Evolutionary conservation across 1,140 invertebrate genomes (phyloP), one percentile per base, ranked within the genome.

Genomic region (Drosophila pallidifrons): DNA sequence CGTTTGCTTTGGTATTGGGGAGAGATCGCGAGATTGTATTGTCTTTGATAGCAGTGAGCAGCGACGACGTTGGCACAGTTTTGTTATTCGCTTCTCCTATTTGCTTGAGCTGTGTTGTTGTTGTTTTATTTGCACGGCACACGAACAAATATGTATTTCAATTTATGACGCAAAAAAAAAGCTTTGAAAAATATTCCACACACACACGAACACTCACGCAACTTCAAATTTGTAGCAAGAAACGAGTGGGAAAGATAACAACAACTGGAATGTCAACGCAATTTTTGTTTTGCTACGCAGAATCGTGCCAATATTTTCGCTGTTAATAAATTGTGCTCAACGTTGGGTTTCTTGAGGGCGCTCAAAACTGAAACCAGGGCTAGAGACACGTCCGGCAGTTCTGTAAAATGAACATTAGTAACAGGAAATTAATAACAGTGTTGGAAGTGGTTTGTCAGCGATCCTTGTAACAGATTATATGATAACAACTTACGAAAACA

Each of bases 111-210:
- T 60, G 32, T 43, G 20, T 10, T 68, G 13, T 35, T 69, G 46
- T 54, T 60, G 45, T 20, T 43, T 30, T 58, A 58, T 65, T 63
- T 32, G 43, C 64, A 52, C 60, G 63, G 10, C 20, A 71, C 58
- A 49, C 65, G 16, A 68, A 55, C 63, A 58, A 51, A 72, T 47
- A 87, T 82, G 52, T 47, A 85, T 83, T 83, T 88, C 75, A 79
- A 78, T 66, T 79, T 85, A 71, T 89, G 85, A 89, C 83, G 83
- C 83, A 87, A 87, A 87, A 87, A 87, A 83, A 78, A 70, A 25
- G 20, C 20, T 51, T 78, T 82, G 64, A 82, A 81, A 82, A 88
- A 83, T 46, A 74, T 87, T 87, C 83, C 83, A 80, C 47, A 58
- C 57, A 65, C 41, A 43, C 41, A 5, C 41, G 0, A 43, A 38